Evolutionary conservation across 2,113 vertebrate species (phyloP), one percentile per base, ranked within the genome.

Genomic region (Campylorhamphus procurvoides): DNA sequence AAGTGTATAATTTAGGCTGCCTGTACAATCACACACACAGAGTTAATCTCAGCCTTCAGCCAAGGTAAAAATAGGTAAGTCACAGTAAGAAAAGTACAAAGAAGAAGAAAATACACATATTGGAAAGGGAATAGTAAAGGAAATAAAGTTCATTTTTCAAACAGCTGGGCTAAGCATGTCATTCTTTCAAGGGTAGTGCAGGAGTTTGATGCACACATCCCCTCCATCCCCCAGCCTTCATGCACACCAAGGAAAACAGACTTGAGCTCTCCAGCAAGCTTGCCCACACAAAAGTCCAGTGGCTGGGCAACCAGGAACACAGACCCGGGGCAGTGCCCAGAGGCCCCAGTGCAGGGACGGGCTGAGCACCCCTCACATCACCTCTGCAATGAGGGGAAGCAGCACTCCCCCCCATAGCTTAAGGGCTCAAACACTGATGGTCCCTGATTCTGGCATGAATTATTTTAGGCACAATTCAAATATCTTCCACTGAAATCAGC

Each of bases 271-370:
- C 24, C 37, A 73, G 33, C 22, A 80, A 69, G 28, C 58, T 29
- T 77, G 22, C 40, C 53, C 76, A 76, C 25, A 47, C 16, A 58
- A 18, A 49, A 73, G 39, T n/a, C 10, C 84, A 87, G 87, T 52
- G 78, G 50, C 53, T 63, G 71, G 74, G 39, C 46, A 58, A 71
- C n/a, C 50, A 76, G 67, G 81, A 74, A 46, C 1, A 3, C 60
- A 66, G 29, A 40, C 1, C 31, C 28, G n/a, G 35, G 31, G 53
- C 62, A 40, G 56, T 69, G 13, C 37, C 31, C 68, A 49, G 19
- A 0, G 0, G 35, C 14, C 1, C 31, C 28, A 29, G 31, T 31
- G 47, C 62, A 40, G 66, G 55, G 14, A 64, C 20, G 23, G 23
- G 22, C 24, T 2, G 2, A 56, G 40, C 12, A 2, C 24, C 49